These are phyloP conservation scores for Tylochromis polylepis DNA, from an alignment of 2,113 vertebrate genomes.

Conservation along the genomic window DNA sequence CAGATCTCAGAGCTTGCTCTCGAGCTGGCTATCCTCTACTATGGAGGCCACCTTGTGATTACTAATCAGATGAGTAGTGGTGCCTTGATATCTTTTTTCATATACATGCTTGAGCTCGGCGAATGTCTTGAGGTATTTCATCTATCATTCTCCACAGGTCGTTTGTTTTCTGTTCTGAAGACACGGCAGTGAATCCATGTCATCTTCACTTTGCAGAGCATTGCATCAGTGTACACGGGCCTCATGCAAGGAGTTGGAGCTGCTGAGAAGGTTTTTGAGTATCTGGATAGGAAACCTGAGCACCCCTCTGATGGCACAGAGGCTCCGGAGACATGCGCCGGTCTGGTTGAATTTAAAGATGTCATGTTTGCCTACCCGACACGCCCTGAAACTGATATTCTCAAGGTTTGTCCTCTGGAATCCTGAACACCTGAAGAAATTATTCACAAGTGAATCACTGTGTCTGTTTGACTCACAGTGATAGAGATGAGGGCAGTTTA, in stretches of 20 bases:
- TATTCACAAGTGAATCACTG: not conserved
- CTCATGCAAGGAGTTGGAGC: slow-evolving; percentile 96
- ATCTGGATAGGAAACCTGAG: slow-evolving; percentile 84
- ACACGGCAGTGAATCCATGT: not conserved
- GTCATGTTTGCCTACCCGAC: slow-evolving; percentile 89
- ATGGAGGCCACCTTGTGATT: slow-evolving; percentile 89
- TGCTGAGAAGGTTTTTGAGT: slow-evolving; percentile 95
- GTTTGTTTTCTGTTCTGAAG: not conserved
- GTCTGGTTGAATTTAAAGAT: slow-evolving; percentile 88
- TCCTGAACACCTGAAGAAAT: not conserved
- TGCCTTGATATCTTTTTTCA: slow-evolving; percentile 86
- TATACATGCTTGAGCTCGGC: slow-evolving; percentile 89
- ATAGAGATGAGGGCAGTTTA: not conserved
- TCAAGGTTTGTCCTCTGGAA: slow-evolving; percentile 77
- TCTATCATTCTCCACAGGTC: not conserved
- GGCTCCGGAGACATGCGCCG: slow-evolving; percentile 79
- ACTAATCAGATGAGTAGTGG: slow-evolving; percentile 87
- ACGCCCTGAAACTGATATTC: slow-evolving; percentile 79
- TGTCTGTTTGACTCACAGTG: not conserved
- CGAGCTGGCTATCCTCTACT: slow-evolving; percentile 89
- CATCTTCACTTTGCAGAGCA: slow-evolving; percentile 68
- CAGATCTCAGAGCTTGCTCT: slow-evolving; percentile 87
- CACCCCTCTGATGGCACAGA: slow-evolving; percentile 77
- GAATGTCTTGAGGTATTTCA: slow-evolving; percentile 85
- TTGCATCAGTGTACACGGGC: slow-evolving; percentile 91